A percentile compares a stretch with the other conserved stretches of the same genome.
Evolutionary conservation across 2,797 vertebrate species (phyloP).

Genomic region (Eptatretus atami): DNA sequence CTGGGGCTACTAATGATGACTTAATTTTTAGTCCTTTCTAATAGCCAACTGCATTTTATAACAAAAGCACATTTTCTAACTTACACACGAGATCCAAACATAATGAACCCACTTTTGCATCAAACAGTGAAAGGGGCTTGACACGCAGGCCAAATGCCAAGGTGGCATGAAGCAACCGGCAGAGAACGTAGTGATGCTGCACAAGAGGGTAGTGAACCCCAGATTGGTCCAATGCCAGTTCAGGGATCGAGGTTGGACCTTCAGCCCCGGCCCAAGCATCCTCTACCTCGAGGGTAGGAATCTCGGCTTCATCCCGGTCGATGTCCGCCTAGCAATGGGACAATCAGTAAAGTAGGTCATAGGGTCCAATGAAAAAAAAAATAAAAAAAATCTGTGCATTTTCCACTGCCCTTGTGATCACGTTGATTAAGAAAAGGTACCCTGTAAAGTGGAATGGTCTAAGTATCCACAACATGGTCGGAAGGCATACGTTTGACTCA

Average conservation of each 20-base stretch:
- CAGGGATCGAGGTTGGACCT: conserved; percentile 51
- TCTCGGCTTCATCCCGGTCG: conserved; percentile 29
- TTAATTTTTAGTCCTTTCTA: too few species aligned
- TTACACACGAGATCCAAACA: too few species aligned
- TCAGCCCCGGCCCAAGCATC: conserved; percentile 43
- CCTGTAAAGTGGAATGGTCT: not conserved
- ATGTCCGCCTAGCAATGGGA: conserved; percentile 33
- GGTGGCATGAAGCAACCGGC: conserved; percentile 28
- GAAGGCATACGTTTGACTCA: not conserved
- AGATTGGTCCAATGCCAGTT: conserved; percentile 67
- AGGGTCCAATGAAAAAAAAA: conserved; percentile 8
- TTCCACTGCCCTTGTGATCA: conserved; percentile 11
- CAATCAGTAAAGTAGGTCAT: not conserved
- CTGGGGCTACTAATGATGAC: too few species aligned
- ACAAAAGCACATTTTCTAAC: too few species aligned
- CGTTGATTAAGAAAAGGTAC: not conserved
- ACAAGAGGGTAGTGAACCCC: conserved; percentile 59
- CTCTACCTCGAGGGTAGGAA: conserved; percentile 35
- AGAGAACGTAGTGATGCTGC: conserved; percentile 59
- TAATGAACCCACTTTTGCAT: conserved; percentile 37
- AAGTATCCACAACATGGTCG: not conserved
- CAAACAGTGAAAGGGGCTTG: conserved; percentile 62
- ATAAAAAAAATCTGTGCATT: not conserved
- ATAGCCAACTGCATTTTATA: too few species aligned
- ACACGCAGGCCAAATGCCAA: conserved; percentile 47